A percentile compares a stretch with the other conserved stretches of the same genome.
Conservation (phyloP, 2,797 vertebrate genomes). For the Takifugu rubripes region DNA sequence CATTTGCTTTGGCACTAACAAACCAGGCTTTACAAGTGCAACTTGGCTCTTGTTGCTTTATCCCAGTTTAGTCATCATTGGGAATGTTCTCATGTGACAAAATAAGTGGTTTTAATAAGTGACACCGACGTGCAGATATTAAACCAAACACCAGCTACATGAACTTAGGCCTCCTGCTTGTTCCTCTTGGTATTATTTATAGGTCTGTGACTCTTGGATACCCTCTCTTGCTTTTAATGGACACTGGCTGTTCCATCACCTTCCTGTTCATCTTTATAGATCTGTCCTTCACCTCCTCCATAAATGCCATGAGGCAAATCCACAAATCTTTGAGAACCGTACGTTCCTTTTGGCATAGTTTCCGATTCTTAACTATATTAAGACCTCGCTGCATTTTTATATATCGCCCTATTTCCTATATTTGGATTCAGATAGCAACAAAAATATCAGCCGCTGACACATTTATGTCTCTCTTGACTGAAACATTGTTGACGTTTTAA, state of each 20-base stretch:
- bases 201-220: slow-evolving; percentile 30
- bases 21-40: slow-evolving; percentile 1
- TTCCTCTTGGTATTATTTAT: slow-evolving; percentile 38
- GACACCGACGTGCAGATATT: not conserved
- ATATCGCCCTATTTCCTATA: no score
- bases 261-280: not conserved
- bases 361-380: no score
- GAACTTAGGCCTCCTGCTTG: slow-evolving; percentile 6
- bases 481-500: not conserved
- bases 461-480: no score
- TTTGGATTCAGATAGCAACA: not conserved
- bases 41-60: slow-evolving; percentile 3
- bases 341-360: no score
- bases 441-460: not conserved
- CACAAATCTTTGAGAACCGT: not conserved
- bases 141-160: not conserved
- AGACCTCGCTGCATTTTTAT: no score
- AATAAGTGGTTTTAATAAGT: not conserved
- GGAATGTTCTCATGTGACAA: no score
- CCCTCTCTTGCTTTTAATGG: slow-evolving; percentile 19
- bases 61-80: not conserved
- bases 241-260: slow-evolving; percentile 13
- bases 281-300: slow-evolving; percentile 36
- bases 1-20: slow-evolving; percentile 7
- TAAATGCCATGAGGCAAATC: slow-evolving; percentile 1